These are phyloP conservation scores for Zoanthus sansibaricus DNA, from an alignment of 92 coral and sea anemone species.

Conservation along the genomic window DNA sequence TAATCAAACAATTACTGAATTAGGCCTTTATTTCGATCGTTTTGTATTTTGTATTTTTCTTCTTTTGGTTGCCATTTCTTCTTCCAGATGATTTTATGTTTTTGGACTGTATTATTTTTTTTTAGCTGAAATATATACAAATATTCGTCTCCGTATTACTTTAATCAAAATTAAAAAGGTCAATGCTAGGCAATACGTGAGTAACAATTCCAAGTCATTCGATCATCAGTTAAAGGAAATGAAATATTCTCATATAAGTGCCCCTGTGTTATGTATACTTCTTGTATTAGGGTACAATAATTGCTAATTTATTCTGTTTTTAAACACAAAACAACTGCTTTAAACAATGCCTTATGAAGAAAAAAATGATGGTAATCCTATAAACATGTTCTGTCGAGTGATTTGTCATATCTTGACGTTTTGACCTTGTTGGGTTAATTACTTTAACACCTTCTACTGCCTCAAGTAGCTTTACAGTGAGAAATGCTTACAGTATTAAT, in stretches of 20 bases:
- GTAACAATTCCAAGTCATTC: background rate
- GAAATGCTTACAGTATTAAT: background rate
- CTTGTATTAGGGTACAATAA: background rate
- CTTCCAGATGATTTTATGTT: too few relatives aligned
- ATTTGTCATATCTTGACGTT: conserved; percentile 23
- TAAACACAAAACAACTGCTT: too few relatives aligned
- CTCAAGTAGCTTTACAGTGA: background rate
- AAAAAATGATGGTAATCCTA: background rate
- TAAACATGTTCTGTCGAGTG: background rate
- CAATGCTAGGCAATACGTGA: background rate
- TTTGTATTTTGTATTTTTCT: background rate
- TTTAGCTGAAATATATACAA: background rate
- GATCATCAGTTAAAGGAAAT: background rate
- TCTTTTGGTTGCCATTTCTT: background rate
- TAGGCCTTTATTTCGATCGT: conserved; percentile 2
- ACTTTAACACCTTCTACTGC: background rate
- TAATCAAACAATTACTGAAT: conserved; percentile 16
- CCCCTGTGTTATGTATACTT: background rate
- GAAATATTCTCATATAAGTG: background rate
- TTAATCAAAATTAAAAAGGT: background rate
- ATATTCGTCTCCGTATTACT: background rate
- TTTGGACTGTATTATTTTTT: too few relatives aligned
- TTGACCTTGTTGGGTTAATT: conserved; percentile 14
- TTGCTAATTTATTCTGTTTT: background rate
- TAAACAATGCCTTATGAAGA: background rate